Base-by-base conservation (phyloP, 2,888 invertebrate genomes). In the Drosophila nigricruria region DNA sequence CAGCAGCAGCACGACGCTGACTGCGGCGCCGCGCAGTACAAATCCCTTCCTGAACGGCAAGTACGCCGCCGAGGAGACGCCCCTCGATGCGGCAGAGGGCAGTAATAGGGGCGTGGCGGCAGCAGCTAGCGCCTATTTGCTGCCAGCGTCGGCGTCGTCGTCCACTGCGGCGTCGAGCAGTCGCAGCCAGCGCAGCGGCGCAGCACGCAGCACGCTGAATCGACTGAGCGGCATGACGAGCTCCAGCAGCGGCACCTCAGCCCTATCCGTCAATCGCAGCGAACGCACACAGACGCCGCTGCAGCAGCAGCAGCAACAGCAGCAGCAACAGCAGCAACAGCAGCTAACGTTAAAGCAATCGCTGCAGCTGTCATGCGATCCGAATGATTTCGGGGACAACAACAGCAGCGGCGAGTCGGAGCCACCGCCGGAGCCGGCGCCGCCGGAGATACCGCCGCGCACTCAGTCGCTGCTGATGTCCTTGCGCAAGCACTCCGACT, bases 381-480 rank as follows among this genome's bases (percentile, higher is more conserved):
- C 50, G n/a, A 64, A 73, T 45, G 77, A 91, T 40, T 87, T 85
- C 10, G 88, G 77, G 9, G 69, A 84, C 47, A 79, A 82, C 40
- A 83, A 36, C 53, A 81, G 82, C 42, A 84, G 81, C 20, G 80
- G 79, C 30, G 92, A 90, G 54, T 86, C 84, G 79, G 96, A 96
- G 73, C 96, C 96, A 3, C 97, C 97, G 14, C 97, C 97, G 4
- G 97, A 97, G 90, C 97, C 97, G 2, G 97, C 97, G 56, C 97
- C 97, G 8, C 97, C 97, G 3, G 97, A 97, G 93, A 96, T 97
- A 57, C 97, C 97, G 38, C 97, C 97, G n/a, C 94, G 97, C 45
- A 97, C 97, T 2, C 97, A 96, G 18, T 97, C 97, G 54, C 94
- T 97, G 69, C 95, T 96, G 25, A 91, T 93, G 90, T 93, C 93